Base-by-base conservation (phyloP, 1,140 invertebrate species). In the Diachasmimorpha longicaudata region DNA sequence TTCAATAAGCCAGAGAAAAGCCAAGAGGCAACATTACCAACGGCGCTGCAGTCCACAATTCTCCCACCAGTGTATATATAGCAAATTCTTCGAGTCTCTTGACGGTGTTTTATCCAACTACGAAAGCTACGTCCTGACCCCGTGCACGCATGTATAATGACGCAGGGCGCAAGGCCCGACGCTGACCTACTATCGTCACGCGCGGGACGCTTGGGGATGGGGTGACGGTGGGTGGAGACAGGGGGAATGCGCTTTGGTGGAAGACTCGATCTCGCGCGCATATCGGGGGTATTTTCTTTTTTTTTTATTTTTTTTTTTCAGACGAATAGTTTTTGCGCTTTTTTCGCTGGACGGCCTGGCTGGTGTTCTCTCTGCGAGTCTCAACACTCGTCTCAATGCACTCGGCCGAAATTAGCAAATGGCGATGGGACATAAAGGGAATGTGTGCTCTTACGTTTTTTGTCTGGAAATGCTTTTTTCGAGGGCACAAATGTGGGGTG, bases 101-200 rank as follows among this genome's bases (percentile, higher is more conserved):
- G 21, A 63, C 58, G 58, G 9, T 19, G 58, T 25, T 63, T 63
- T 63, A 63, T 63, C 58, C 23, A 63, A 63, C 58, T 25, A 31
- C 31, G 31, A 31, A 52, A 48, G 44, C 52, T 31, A 39, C 48
- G 25, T 42, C 58, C 58, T 63, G 58, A 63, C 58, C 58, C 44
- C 72, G 52, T 71, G 52, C 72, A 75, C 77, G 77, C 77, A 78
- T 70, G 73, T 75, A 78, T 46, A 72, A 78, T 78, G 77, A 75
- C 70, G 77, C 77, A 78, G 63, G 37, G 55, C 68, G 72, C 76
- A 71, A 71, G 68, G 72, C 73, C 72, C 58, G 55, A 63, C 69
- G 77, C 74, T 78, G 77, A 78, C 77, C 77, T 78, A 78, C 77
- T 75, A 78, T 78, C 67, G 69, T 19, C 63, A 37, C 37, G 46